Evolutionary conservation across 1,140 invertebrate genomes (phyloP), one percentile per base, ranked within the genome.

Genomic region (Thaumetopoea pityocampa): DNA sequence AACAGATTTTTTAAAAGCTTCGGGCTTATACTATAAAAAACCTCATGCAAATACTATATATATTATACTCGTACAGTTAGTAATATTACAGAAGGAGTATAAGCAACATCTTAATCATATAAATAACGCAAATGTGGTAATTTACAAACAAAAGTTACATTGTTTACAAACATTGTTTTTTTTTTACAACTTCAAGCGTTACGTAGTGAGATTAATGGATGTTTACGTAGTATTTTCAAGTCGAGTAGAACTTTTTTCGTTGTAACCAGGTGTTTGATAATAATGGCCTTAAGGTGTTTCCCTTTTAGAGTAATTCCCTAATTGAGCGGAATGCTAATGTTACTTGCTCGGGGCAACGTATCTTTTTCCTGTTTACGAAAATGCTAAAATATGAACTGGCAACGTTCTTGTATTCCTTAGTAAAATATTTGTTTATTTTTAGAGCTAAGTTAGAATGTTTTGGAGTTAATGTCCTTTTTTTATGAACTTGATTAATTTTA

Each of bases 201-300:
- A 36, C 16, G 10, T 16, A 22, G n/a, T 17, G 15, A 36, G 24
- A 42, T 49, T 49, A 42, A 42, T 22, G 23, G 10, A 7, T 26
- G 43, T 24, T 47, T 56, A 50, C 47, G 30, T 46, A 34, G 23
- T 36, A 38, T 49, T 50, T 43, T 15, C 15, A 49, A 49, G 30
- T 36, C 10, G 32, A 36, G n/a, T 24, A 5, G 1, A 17, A 41
- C 18, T 36, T 38, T 54, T 50, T 27, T 15, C n/a, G 41, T 20
- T 11, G 41, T 52, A 55, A 49, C 51, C 58, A 60, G 58, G 58
- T 59, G 55, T 65, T 59, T 62, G 41, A 44, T 63, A 59, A 67
- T 57, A 58, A 42, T 43, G 16, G 53, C 56, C 59, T 33, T 19
- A 35, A 58, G 59, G 51, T 44, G 26, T 35, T 42, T 36, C 19